Base-by-base conservation (phyloP, 2,113 vertebrate genomes). In the Ibidorhyncha struthersii region DNA sequence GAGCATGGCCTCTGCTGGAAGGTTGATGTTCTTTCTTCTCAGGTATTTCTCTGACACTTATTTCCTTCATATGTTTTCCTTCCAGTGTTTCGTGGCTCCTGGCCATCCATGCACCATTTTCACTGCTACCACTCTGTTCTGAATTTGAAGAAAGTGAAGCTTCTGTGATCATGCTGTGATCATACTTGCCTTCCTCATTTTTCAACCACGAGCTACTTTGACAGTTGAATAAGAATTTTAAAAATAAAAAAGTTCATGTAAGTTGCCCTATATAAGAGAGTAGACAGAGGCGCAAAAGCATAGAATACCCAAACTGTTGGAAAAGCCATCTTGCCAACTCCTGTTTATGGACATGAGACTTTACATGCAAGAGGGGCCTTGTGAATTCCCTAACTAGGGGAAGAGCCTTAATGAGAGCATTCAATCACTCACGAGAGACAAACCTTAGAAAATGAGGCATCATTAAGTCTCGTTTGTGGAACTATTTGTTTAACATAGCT, bases 361-460 rank as follows among this genome's bases (percentile, higher is more conserved):
- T 22, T 38, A 56, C 6, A 36, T 10, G 8, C 14, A 67, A 63
- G 13, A 29, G 1, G 1, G 6, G 1, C 0, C 47, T 52, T 89
- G 18, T 34, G 26, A 79, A 62, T 67, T 40, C 2, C 6, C 17
- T 58, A 65, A 71, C 34, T 27, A 77, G 21, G 30, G 14, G 20
- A 27, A 73, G 62, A 73, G 2, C 9, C 16, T 65, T 47, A 61
- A 58, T 61, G 27, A 77, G 30, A 69, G 16, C 1, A 5, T 65
- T 80, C 11, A 26, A 36, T 73, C 30, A 77, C 52, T 43, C 12
- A 21, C 1, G 3, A 80, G 49, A 50, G 21, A 74, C 5, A 66
- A 65, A 70, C 38, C 25, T 66, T 38, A 47, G n/a, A 72, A 91
- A 93, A 82, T 26, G 10, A 78, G 19, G 14, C 2, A 32, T 45